These are phyloP conservation scores for Diachasmimorpha longicaudata DNA, from an alignment of 1,140 invertebrate species.

Conservation along the genomic window DNA sequence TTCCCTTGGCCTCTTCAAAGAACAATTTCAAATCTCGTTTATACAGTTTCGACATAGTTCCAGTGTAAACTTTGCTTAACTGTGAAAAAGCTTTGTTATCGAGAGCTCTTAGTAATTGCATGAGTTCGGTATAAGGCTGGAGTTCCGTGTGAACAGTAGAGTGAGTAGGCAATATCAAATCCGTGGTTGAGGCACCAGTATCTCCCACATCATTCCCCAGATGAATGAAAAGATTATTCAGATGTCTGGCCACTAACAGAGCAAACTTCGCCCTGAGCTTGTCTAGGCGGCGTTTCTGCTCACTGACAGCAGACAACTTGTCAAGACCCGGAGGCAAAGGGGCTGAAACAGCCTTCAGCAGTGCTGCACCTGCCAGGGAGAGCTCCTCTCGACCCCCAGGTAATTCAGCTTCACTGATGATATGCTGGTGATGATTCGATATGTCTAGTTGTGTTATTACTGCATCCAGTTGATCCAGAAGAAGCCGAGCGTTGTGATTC, in stretches of 20 bases:
- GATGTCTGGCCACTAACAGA: slow-evolving; percentile 79
- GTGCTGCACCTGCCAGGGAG: slow-evolving; percentile 78
- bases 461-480: slow-evolving; percentile 79
- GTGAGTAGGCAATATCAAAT: slow-evolving; percentile 77
- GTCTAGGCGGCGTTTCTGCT: slow-evolving; percentile 85
- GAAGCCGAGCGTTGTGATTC: slow-evolving; percentile 82
- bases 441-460: slow-evolving; percentile 76
- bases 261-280: slow-evolving; percentile 87
- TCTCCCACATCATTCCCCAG: slow-evolving; percentile 76
- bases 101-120: slow-evolving; percentile 88
- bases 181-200: slow-evolving; percentile 61
- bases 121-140: slow-evolving; percentile 83
- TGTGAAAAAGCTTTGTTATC: slow-evolving; percentile 82
- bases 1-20: slow-evolving; percentile 76
- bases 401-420: slow-evolving; percentile 75
- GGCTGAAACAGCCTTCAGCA: slow-evolving; percentile 76
- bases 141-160: slow-evolving; percentile 82
- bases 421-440: slow-evolving; percentile 71
- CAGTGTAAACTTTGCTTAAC: slow-evolving; percentile 81
- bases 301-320: slow-evolving; percentile 82
- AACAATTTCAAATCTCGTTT: slow-evolving; percentile 82
- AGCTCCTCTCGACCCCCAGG: slow-evolving; percentile 78
- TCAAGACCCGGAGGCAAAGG: slow-evolving; percentile 55
- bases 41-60: slow-evolving; percentile 81
- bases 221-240: slow-evolving; percentile 94